phyloP scores from a whole-genome alignment of 1,140 invertebrate genomes.

The Battus philenor region DNA sequence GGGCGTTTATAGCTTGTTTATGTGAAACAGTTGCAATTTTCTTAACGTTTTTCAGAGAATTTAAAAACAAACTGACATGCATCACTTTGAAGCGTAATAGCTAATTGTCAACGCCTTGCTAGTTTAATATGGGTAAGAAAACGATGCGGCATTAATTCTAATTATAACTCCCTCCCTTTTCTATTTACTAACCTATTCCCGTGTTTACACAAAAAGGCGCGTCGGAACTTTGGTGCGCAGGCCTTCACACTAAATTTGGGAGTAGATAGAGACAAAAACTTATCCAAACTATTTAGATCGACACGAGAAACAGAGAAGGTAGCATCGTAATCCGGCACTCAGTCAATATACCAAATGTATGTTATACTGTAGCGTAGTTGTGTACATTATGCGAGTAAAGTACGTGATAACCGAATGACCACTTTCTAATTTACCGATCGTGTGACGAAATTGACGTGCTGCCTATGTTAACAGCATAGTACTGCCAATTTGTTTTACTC shows the following conservation, averaged over 20 bases:
- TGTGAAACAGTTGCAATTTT: too few species aligned
- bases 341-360: slow-evolving; percentile 47
- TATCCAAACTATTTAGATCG: slow-evolving; percentile 31
- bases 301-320: slow-evolving; percentile 38
- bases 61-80: too few species aligned
- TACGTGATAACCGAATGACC: slow-evolving; percentile 35
- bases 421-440: slow-evolving; percentile 51
- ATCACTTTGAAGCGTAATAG: slow-evolving; percentile 2
- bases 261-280: slow-evolving; percentile 59
- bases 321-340: slow-evolving; percentile 34
- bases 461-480: slow-evolving; percentile 3
- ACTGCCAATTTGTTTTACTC: too few species aligned
- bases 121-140: slow-evolving; percentile 31
- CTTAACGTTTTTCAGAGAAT: too few species aligned
- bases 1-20: slow-evolving; percentile 41
- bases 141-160: slow-evolving; percentile 59
- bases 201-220: slow-evolving; percentile 70
- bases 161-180: slow-evolving; percentile 68
- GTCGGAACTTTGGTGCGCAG: slow-evolving; percentile 57
- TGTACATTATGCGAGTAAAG: slow-evolving; percentile 17
- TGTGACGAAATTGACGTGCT: slow-evolving; percentile 27
- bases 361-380: slow-evolving; percentile 36
- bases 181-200: slow-evolving; percentile 66
- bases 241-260: slow-evolving; percentile 57
- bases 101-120: slow-evolving; percentile 18